Evolutionary conservation across 2,797 vertebrate genomes (phyloP).

Genomic region (Setipinna tenuifilis): DNA sequence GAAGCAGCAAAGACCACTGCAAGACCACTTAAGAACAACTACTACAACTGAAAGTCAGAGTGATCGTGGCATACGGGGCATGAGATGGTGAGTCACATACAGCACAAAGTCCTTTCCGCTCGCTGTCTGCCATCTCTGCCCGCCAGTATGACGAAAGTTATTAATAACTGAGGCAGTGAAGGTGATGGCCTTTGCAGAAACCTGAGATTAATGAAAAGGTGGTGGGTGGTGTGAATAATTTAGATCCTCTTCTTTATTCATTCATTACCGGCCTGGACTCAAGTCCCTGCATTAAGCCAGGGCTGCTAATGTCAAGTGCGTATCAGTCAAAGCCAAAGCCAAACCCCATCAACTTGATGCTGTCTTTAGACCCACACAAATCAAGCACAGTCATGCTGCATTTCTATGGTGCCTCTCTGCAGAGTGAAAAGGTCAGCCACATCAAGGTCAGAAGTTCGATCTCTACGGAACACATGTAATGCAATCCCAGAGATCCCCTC

Average conservation of each 20-base stretch:
- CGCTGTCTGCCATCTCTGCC: neutral
- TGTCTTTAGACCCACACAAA: neutral
- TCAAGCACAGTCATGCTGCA: neutral
- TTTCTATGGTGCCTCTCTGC: neutral
- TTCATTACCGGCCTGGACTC: conserved; percentile 40
- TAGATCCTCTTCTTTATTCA: conserved; percentile 65
- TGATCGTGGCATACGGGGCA: no score
- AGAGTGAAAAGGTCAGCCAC: neutral
- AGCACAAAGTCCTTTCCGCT: neutral
- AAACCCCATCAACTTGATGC: neutral
- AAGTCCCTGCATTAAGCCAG: neutral
- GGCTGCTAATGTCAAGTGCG: conserved; percentile 5
- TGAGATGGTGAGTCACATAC: no score
- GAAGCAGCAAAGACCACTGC: no score
- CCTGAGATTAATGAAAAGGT: conserved; percentile 73
- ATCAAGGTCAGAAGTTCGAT: neutral
- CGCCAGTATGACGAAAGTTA: conserved; percentile 53
- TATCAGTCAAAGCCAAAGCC: neutral
- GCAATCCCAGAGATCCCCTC: neutral
- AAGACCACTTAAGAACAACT: no score
- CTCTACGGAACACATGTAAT: neutral
- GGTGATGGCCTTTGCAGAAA: conserved; percentile 65
- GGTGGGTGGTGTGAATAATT: conserved; percentile 74
- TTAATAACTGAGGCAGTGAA: conserved; percentile 66
- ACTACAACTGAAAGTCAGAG: no score